Percentiles rank a stretch among this genome's conserved stretches.
These are phyloP conservation scores for Melopsittacus undulatus DNA, from an alignment of 2,797 vertebrate genomes.

Conservation along the genomic window DNA sequence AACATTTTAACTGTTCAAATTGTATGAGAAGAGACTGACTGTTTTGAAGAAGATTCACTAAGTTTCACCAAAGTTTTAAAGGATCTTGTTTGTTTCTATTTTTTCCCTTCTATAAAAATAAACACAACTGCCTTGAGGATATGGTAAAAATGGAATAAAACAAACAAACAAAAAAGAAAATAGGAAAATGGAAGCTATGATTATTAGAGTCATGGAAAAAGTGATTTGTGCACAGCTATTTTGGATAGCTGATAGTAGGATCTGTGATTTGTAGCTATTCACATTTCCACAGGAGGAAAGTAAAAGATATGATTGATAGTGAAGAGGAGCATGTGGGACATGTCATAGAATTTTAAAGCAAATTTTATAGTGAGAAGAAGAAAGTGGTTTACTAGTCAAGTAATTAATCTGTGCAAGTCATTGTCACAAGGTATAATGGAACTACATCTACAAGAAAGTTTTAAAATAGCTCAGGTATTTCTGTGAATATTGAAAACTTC, in stretches of 20 bases:
- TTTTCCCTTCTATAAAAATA: neutral
- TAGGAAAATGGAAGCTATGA: neutral
- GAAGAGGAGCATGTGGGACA: neutral
- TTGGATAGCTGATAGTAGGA: neutral
- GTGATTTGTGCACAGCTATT: neutral
- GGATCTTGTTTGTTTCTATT: neutral
- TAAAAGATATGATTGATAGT: neutral
- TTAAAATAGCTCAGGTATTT: neutral
- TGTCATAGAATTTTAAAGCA: constrained; percentile 14
- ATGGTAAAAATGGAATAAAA: neutral
- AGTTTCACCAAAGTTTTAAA: neutral
- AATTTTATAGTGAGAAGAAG: constrained; percentile 7
- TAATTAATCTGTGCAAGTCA: constrained; percentile 48
- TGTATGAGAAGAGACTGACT: neutral
- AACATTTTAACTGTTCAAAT: neutral
- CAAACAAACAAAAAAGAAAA: neutral
- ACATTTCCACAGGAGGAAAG: neutral
- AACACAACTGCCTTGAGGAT: neutral
- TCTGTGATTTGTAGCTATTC: neutral
- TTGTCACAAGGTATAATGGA: constrained; percentile 19
- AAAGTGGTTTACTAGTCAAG: constrained; percentile 42
- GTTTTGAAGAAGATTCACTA: neutral
- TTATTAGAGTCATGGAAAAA: neutral
- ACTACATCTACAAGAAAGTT: neutral
- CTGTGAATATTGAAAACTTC: constrained; percentile 20